Base-by-base conservation (phyloP, 2,113 vertebrate genomes). In the Tenrec ecaudatus region DNA sequence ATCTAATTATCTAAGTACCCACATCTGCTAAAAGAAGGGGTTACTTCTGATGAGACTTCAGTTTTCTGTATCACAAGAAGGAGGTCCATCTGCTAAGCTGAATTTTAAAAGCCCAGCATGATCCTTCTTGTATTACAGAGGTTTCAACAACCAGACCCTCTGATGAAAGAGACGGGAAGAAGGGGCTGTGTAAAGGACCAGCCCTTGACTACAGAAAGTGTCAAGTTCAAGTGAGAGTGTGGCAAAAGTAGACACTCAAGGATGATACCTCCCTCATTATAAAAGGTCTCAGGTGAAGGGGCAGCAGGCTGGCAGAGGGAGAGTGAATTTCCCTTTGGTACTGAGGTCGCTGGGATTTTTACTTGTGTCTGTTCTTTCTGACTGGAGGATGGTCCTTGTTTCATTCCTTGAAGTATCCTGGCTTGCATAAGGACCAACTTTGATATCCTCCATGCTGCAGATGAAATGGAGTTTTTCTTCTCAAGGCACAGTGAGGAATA, bases 401-500 rank as follows among this genome's bases (percentile, higher is more conserved):
- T 95, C 75, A 36, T 79, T 94, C 91, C 95, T 94, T 93, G 91
- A 90, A 95, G 86, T 89, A 64, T 38, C 93, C 93, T 69, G 78
- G 58, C 68, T 78, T 79, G 77, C 85, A 29, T 81, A 85, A 89
- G 81, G 89, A 89, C 78, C 68, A 83, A 25, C 94, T 96, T 92
- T 96, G 90, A 94, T 92, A 84, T 92, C 69, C 69, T 91, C 86
- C 43, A 73, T 14, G 93, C 3, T 6, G 87, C 94, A 93, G 92
- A 93, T 91, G 89, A 96, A 97, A 95, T 4, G 40, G 38, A 36
- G 53, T 78, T 38, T 91, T 90, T 91, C 97, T 96, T 89, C 93
- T 92, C 71, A 66, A 96, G 96, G 82, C 77, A 25, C 36, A 90
- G 78, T 43, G 0, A 3, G 47, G 23, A 27, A 25, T 29, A 85